Evolutionary conservation across 2,797 vertebrate genomes (phyloP).

Genomic region (Gila robusta): DNA sequence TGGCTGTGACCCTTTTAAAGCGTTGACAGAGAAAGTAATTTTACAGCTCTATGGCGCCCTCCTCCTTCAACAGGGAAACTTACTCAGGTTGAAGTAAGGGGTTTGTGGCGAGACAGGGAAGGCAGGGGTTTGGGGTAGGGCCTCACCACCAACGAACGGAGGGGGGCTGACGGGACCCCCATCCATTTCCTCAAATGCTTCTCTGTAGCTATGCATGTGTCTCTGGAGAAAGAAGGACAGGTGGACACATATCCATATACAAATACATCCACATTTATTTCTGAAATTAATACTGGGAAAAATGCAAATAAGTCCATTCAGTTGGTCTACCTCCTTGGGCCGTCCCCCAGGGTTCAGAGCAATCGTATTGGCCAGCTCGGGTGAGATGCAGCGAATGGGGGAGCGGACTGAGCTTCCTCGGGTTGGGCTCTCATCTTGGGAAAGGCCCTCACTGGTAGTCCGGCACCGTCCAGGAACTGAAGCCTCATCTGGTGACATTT

Average conservation of each 20-base stretch:
- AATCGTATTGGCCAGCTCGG: constrained; percentile 93
- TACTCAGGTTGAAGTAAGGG: constrained; percentile 88
- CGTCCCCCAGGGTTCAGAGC: constrained; percentile 95
- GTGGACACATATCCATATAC: constrained; percentile 15
- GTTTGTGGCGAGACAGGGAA: constrained; percentile 86
- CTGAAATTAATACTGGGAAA: neutral
- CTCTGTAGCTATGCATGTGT: constrained; percentile 97
- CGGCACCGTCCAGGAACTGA: constrained; percentile 74
- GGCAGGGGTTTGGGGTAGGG: constrained; percentile 84
- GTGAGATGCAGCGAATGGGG: constrained; percentile 92
- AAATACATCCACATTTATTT: constrained; percentile 7
- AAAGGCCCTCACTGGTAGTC: constrained; percentile 85
- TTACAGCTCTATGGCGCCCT: constrained; percentile 75
- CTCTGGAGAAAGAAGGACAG: constrained; percentile 77
- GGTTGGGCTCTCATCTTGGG: constrained; percentile 79
- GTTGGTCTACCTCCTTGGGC: constrained; percentile 90
- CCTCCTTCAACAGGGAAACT: constrained; percentile 77
- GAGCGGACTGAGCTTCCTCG: constrained; percentile 85
- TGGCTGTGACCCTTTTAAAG: neutral
- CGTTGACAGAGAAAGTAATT: neutral
- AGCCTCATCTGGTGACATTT: constrained; percentile 78
- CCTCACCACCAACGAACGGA: constrained; percentile 89
- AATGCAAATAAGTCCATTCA: neutral
- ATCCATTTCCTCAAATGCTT: constrained; percentile 96
- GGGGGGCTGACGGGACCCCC: constrained; percentile 81